phyloP scores from a whole-genome alignment of 2,888 invertebrate genomes.

The Lasius platythorax region DNA sequence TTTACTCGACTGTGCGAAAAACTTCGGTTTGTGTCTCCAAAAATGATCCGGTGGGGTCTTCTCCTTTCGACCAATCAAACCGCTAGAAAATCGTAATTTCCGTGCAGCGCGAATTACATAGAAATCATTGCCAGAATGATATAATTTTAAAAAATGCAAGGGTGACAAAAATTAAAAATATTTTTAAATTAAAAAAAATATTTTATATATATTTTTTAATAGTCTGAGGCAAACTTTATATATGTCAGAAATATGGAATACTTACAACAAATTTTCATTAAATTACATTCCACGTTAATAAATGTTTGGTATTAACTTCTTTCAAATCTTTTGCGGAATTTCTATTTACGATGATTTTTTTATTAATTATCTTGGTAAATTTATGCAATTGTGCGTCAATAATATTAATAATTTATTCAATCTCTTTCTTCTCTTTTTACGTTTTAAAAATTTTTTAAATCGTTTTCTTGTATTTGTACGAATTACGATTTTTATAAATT shows the following conservation, averaged over 20 bases:
- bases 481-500: not conserved
- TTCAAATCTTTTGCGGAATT: not conserved
- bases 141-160: not conserved
- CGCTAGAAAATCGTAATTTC: constrained; percentile 7
- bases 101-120: not conserved
- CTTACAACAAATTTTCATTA: not conserved
- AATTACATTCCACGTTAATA: not conserved
- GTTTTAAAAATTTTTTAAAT: no score
- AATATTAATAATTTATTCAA: not conserved
- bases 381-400: not conserved
- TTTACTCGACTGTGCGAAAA: constrained; percentile 52
- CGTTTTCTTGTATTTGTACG: no score
- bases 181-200: not conserved
- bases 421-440: no score
- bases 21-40: constrained; percentile 19
- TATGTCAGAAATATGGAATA: not conserved
- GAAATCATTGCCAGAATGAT: not conserved
- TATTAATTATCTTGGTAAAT: not conserved
- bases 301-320: not conserved
- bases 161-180: not conserved
- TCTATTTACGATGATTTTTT: not conserved
- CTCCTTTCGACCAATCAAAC: constrained; percentile 39
- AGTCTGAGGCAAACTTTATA: not conserved
- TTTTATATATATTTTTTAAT: not conserved
- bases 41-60: constrained; percentile 61